These are phyloP conservation scores for Bufo gargarizans DNA, from an alignment of 2,113 vertebrate genomes.

Conservation along the genomic window DNA sequence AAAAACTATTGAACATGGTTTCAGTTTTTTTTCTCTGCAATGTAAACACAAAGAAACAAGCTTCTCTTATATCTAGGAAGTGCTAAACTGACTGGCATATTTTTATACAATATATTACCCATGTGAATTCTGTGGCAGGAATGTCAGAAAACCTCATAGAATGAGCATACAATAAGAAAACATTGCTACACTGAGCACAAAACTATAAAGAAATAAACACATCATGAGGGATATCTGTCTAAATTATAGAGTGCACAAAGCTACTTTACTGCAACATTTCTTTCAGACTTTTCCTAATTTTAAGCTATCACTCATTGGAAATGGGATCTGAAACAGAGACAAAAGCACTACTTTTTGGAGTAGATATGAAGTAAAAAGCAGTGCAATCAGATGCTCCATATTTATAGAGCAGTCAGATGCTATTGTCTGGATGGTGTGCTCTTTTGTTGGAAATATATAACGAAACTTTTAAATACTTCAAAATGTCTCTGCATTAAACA, in stretches of 20 bases:
- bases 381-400: no score
- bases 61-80: not conserved
- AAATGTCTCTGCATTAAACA: no score
- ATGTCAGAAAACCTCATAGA: not conserved
- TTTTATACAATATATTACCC: constrained; percentile 4
- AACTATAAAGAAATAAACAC: not conserved
- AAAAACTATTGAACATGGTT: not conserved
- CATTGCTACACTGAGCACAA: not conserved
- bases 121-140: not conserved
- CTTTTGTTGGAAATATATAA: no score
- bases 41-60: not conserved
- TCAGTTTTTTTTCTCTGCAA: not conserved
- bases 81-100: constrained; percentile 7
- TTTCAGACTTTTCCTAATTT: not conserved
- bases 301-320: no score
- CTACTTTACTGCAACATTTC: not conserved
- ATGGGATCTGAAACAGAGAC: no score
- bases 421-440: no score
- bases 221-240: not conserved
- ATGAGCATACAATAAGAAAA: not conserved
- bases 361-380: no score
- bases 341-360: no score
- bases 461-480: no score
- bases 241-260: not conserved
- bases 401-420: no score